phyloP scores from a whole-genome alignment of 2,113 vertebrate genomes.

The Rhinoptilus africanus region DNA sequence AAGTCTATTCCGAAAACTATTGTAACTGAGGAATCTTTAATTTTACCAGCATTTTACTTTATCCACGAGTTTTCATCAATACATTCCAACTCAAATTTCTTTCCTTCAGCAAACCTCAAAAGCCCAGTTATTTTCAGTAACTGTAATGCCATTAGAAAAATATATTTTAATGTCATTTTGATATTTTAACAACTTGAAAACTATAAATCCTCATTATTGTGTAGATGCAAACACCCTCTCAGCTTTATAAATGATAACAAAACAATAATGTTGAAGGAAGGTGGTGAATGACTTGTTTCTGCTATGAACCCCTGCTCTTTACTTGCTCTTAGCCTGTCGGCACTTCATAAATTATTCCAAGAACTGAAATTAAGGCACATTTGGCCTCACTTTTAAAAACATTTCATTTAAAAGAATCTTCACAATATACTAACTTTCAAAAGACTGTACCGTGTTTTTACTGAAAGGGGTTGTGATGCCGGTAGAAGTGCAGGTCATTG shows the following conservation, averaged over 20 bases:
- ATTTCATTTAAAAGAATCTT: background rate
- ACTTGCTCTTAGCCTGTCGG: slow-evolving; percentile 77
- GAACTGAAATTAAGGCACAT: slow-evolving; percentile 48
- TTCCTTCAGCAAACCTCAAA: background rate
- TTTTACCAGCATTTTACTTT: background rate
- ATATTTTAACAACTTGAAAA: slow-evolving; percentile 45
- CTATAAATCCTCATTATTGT: slow-evolving; percentile 19
- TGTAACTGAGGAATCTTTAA: background rate
- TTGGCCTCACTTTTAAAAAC: slow-evolving; percentile 41
- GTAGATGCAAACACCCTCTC: slow-evolving; percentile 9
- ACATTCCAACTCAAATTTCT: slow-evolving; percentile 20
- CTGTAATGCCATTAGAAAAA: slow-evolving; percentile 37
- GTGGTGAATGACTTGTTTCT: slow-evolving; percentile 69
- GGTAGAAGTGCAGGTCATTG: background rate
- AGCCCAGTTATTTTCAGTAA: background rate
- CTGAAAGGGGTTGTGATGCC: background rate
- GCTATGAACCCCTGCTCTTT: slow-evolving; percentile 70
- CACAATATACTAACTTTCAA: background rate
- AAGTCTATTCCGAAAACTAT: background rate
- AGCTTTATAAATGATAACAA: slow-evolving; percentile 36
- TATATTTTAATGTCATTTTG: background rate
- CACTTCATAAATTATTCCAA: slow-evolving; percentile 75
- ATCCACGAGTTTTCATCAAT: background rate
- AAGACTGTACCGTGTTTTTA: background rate
- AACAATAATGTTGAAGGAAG: slow-evolving; percentile 23